Conservation (phyloP, 2,113 vertebrate species). For the Ascaphus truei region DNA sequence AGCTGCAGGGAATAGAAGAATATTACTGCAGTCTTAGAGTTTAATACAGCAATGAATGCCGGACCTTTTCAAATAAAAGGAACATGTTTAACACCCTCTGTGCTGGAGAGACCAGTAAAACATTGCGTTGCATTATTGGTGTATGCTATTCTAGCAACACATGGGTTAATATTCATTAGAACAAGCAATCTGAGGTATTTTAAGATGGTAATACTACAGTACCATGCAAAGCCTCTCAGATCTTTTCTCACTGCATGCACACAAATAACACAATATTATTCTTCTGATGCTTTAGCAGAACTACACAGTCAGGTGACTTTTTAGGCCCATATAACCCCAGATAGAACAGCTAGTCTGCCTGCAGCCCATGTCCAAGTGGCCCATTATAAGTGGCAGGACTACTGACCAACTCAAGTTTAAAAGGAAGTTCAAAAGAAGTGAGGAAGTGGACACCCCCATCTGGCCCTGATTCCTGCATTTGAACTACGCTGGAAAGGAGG, state of each 20-base stretch:
- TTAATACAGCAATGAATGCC: conserved; percentile 31
- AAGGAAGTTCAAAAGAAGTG: no score
- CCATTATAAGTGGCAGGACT: no score
- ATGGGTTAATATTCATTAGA: not conserved
- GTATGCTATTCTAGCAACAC: not conserved
- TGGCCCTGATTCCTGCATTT: no score
- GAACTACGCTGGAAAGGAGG: no score
- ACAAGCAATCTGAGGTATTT: not conserved
- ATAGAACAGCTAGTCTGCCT: no score
- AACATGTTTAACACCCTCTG: conserved; percentile 11
- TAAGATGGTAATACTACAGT: not conserved
- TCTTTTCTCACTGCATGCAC: not conserved
- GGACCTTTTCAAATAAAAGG: conserved; percentile 34
- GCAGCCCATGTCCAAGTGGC: no score
- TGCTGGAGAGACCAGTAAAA: not conserved
- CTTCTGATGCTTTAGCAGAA: no score
- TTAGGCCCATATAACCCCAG: no score
- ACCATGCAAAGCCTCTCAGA: not conserved
- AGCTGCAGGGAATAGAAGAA: conserved; percentile 40
- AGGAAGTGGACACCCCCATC: no score
- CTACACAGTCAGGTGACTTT: no score
- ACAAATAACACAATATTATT: not conserved
- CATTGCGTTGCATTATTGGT: not conserved
- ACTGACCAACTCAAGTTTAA: no score
- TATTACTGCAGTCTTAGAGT: conserved; percentile 40